Evolutionary conservation across 1,140 invertebrate genomes (phyloP).

Genomic region (Brevipalpus yothersi): DNA sequence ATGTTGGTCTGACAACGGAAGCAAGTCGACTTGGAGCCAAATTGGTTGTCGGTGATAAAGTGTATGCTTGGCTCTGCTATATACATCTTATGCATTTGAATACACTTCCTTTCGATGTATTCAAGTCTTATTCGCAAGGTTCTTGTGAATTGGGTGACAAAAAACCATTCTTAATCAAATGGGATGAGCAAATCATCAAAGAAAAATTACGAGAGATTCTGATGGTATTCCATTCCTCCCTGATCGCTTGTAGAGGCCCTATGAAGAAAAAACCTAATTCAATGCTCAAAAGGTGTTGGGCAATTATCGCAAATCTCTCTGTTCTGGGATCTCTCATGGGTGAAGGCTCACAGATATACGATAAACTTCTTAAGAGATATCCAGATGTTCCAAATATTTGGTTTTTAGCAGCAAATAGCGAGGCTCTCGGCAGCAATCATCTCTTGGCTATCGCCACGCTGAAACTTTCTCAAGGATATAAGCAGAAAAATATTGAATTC

Average conservation of each 20-base stretch:
- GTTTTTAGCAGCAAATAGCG: background rate
- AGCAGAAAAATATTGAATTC: too few species aligned
- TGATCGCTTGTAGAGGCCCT: background rate
- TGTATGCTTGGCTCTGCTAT: conserved; percentile 8
- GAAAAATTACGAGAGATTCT: background rate
- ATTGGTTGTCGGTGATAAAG: background rate
- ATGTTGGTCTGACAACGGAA: background rate
- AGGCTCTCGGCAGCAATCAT: too few species aligned
- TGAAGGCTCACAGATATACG: background rate
- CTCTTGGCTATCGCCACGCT: too few species aligned
- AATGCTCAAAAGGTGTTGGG: background rate
- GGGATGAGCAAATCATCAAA: background rate
- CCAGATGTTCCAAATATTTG: background rate
- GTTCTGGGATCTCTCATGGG: background rate
- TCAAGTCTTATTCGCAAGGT: background rate
- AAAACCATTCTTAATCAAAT: background rate
- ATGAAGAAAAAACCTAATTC: background rate
- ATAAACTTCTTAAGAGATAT: background rate
- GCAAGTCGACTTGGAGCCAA: background rate
- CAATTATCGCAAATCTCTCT: background rate
- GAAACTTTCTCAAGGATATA: too few species aligned
- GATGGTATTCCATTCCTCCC: background rate
- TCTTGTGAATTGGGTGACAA: background rate
- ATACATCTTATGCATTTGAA: conserved; percentile 2
- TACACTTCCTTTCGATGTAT: conserved; percentile 1